Evolutionary conservation across 2,888 invertebrate species (phyloP).

Genomic region (Syritta pipiens): DNA sequence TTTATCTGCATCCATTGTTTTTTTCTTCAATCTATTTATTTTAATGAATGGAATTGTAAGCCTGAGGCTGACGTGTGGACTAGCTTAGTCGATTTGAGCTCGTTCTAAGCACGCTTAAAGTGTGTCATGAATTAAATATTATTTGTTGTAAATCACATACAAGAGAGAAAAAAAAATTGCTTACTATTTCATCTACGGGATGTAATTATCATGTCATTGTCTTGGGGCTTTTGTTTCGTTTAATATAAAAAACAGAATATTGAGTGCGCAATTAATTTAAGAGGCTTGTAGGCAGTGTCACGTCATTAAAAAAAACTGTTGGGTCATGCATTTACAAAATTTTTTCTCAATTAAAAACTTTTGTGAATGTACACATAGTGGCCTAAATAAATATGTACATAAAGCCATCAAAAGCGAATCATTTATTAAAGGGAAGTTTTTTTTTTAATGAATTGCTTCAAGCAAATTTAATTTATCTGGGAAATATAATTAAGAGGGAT

Average conservation of each 20-base stretch:
- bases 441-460: no score
- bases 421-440: no score
- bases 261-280: no score
- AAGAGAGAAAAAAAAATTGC: background rate
- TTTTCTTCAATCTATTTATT: conserved; percentile 40
- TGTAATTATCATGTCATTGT: conserved; percentile 3
- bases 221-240: background rate
- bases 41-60: conserved; percentile 41
- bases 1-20: conserved; percentile 28
- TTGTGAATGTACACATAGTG: no score
- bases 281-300: no score
- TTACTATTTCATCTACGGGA: conserved; percentile 21
- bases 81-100: background rate
- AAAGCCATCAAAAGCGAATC: no score
- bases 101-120: background rate
- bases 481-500: no score
- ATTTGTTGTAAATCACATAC: conserved; percentile 24
- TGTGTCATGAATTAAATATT: background rate
- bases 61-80: conserved; percentile 8
- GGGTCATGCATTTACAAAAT: no score
- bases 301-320: no score
- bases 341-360: no score
- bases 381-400: no score
- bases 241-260: conserved; percentile 1
- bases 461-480: no score